phyloP scores from a whole-genome alignment of 1,140 invertebrate species.

The Ridgeia piscesae region DNA sequence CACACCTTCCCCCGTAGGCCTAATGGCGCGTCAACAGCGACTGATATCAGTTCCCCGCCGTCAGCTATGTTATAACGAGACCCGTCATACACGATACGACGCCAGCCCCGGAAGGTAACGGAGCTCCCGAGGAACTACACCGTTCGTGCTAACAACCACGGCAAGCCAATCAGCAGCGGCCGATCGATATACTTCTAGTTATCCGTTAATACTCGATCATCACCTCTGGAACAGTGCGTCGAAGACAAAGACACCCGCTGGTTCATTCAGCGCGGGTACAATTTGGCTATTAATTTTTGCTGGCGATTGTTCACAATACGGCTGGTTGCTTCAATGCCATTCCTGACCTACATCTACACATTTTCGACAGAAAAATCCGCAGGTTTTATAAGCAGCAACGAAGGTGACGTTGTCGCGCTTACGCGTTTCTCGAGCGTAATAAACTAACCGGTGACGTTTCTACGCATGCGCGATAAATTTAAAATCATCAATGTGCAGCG shows the following conservation, averaged over 20 bases:
- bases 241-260: not conserved
- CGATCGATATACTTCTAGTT: not conserved
- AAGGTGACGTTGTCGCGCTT: too few species aligned
- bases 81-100: not conserved
- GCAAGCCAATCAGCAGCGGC: not conserved
- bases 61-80: not conserved
- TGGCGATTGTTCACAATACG: not conserved
- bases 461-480: too few species aligned
- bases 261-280: not conserved
- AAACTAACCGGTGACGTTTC: too few species aligned
- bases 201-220: not conserved
- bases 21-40: too few species aligned
- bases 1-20: too few species aligned
- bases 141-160: not conserved
- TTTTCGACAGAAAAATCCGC: not conserved
- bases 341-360: not conserved
- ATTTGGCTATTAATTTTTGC: too few species aligned
- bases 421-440: too few species aligned
- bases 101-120: not conserved
- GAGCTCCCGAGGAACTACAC: not conserved
- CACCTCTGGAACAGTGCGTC: not conserved
- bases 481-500: too few species aligned
- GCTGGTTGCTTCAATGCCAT: not conserved
- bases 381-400: not conserved
- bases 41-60: too few species aligned